Evolutionary conservation across 2,113 vertebrate genomes (phyloP).

Genomic region (Daphoenositta chrysoptera): DNA sequence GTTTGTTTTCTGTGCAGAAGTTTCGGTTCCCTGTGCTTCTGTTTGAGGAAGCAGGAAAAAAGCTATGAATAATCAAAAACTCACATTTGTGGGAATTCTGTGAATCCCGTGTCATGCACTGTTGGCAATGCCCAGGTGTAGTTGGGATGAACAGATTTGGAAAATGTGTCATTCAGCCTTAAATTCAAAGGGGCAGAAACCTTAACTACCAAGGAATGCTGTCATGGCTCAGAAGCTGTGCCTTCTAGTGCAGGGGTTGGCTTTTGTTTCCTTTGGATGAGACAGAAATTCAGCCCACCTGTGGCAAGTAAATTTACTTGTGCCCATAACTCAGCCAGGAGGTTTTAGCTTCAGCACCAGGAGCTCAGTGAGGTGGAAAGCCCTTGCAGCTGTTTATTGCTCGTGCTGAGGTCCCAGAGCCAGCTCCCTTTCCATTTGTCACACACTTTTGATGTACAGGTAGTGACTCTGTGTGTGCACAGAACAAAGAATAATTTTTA

Average conservation of each 20-base stretch:
- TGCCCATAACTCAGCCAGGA: neutral
- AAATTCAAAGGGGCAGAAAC: neutral
- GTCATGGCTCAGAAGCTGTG: neutral
- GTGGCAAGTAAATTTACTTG: neutral
- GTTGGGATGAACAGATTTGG: neutral
- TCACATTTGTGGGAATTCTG: neutral
- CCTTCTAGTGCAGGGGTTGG: neutral
- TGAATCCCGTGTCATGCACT: neutral
- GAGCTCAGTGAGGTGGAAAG: neutral
- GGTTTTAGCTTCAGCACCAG: neutral
- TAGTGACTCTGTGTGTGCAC: neutral
- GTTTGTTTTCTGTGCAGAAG: neutral
- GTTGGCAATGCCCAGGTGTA: neutral
- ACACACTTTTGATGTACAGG: neutral
- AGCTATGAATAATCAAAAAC: neutral
- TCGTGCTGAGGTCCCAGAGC: neutral
- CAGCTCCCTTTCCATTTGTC: neutral
- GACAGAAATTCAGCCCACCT: neutral
- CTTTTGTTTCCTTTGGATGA: neutral
- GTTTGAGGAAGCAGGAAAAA: neutral
- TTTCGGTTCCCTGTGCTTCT: neutral
- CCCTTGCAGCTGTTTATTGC: neutral
- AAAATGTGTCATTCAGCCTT: neutral
- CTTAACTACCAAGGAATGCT: neutral
- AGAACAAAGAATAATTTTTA: neutral